Evolutionary conservation across 2,113 vertebrate genomes (phyloP).

Genomic region (Cheirogaleus medius): DNA sequence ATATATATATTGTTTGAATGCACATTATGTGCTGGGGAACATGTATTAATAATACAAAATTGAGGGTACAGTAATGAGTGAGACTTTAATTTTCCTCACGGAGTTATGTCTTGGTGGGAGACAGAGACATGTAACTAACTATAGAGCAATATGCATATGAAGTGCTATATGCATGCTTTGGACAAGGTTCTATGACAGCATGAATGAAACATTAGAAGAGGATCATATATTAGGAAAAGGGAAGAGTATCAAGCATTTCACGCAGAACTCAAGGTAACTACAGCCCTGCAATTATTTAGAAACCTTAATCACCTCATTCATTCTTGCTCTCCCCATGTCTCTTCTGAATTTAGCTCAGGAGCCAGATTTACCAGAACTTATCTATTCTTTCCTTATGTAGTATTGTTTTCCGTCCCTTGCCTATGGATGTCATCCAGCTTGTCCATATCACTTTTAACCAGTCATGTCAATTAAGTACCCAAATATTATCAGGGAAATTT

Average conservation of each 20-base stretch:
- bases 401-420: background rate
- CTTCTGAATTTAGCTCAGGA: background rate
- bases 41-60: background rate
- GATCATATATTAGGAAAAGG: background rate
- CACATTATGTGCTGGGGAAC: background rate
- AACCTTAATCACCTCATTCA: background rate
- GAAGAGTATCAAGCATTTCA: background rate
- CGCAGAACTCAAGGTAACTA: background rate
- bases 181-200: background rate
- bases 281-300: background rate
- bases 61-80: background rate
- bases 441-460: background rate
- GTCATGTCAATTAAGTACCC: background rate
- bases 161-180: background rate
- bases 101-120: background rate
- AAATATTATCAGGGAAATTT: background rate
- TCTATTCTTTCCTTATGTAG: background rate
- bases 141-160: background rate
- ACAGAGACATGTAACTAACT: background rate
- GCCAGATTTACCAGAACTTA: background rate
- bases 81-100: background rate
- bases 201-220: background rate
- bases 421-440: background rate
- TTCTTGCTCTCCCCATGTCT: background rate
- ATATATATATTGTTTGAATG: background rate